These are phyloP conservation scores for Heliconius hortense DNA, from an alignment of 2,888 invertebrate genomes.

Conservation along the genomic window DNA sequence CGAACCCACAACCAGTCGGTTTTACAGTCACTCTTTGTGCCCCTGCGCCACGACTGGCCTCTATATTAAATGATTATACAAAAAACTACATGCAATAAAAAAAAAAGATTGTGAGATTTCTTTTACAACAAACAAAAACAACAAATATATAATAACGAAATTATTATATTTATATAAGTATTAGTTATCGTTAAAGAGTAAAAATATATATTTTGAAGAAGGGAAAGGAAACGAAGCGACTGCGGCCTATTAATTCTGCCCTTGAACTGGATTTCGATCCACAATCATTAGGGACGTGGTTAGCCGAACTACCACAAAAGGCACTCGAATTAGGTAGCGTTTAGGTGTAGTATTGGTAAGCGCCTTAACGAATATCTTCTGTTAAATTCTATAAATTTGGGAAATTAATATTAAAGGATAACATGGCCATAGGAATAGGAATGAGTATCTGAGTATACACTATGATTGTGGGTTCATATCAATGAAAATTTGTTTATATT, in stretches of 20 bases:
- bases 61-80: background rate
- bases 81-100: no score
- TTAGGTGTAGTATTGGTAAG: constrained; percentile 5
- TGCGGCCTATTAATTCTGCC: constrained; percentile 20
- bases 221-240: constrained; percentile 10
- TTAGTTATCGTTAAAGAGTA: no score
- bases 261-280: constrained; percentile 24
- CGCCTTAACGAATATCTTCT: background rate
- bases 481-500: background rate
- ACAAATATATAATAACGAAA: no score
- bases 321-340: constrained; percentile 30
- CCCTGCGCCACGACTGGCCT: no score
- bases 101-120: background rate
- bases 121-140: background rate
- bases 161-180: background rate
- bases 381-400: background rate
- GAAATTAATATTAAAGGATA: background rate
- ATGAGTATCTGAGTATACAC: background rate
- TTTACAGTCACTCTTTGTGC: no score
- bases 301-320: constrained; percentile 24
- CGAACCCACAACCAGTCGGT: no score
- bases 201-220: background rate
- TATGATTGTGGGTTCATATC: background rate
- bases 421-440: background rate
- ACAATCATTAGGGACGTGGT: constrained; percentile 22